phyloP scores from a whole-genome alignment of 1,140 invertebrate species.

The Dreissena polymorpha region DNA sequence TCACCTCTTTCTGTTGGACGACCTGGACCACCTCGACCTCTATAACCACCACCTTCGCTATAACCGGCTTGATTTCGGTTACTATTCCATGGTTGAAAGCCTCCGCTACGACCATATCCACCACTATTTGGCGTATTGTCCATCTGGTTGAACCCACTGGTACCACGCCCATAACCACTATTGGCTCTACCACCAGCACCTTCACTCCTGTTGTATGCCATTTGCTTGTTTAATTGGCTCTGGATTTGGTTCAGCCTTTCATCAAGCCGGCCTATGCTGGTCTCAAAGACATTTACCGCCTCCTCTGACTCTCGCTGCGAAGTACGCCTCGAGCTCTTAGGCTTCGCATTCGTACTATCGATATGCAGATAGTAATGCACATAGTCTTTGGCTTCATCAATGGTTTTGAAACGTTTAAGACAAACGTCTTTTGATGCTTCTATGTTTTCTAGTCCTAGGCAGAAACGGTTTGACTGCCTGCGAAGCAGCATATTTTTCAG shows the following conservation, averaged over 20 bases:
- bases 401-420: conserved; percentile 10
- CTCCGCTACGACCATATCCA: no score
- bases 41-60: no score
- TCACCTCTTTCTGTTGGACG: no score
- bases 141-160: no score
- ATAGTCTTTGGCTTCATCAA: conserved; percentile 11
- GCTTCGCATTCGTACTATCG: not conserved
- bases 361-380: not conserved
- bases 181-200: no score
- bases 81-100: no score
- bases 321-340: not conserved
- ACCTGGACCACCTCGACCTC: no score
- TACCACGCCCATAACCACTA: no score
- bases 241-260: not conserved
- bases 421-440: conserved; percentile 39
- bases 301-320: not conserved
- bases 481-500: conserved; percentile 34
- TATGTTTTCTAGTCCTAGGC: conserved; percentile 45
- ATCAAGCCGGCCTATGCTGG: not conserved
- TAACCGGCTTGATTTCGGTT: no score
- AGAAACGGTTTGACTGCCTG: conserved; percentile 51
- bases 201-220: no score
- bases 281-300: not conserved
- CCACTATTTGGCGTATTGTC: no score
- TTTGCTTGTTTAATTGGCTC: no score